phyloP scores from a whole-genome alignment of 1,140 invertebrate species.

The Heliconius himera region DNA sequence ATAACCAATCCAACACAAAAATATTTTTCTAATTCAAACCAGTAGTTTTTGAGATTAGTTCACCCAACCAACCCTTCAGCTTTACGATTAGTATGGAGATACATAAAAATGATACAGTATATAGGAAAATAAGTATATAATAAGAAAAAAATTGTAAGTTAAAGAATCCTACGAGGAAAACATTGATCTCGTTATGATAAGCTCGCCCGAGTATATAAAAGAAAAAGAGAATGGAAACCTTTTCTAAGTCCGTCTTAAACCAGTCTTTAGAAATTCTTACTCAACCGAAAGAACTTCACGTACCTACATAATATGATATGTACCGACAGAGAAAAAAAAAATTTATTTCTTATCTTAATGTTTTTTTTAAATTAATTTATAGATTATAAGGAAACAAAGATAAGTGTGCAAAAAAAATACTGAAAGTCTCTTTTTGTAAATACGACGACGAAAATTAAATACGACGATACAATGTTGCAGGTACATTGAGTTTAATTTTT shows the following conservation, averaged over 20 bases:
- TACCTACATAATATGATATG: neutral
- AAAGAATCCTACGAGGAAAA: constrained; percentile 16
- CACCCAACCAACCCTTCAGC: too few species aligned
- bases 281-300: neutral
- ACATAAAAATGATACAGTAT: too few species aligned
- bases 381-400: too few species aligned
- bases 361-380: too few species aligned
- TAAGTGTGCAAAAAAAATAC: neutral
- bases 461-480: neutral
- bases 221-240: constrained; percentile 8
- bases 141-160: constrained; percentile 6
- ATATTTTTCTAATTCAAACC: too few species aligned
- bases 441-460: too few species aligned
- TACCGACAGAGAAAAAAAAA: neutral
- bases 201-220: constrained; percentile 28
- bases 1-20: neutral
- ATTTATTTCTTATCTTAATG: too few species aligned
- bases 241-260: constrained; percentile 11
- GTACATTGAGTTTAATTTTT: neutral
- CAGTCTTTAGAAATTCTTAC: constrained; percentile 12
- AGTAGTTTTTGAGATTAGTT: too few species aligned
- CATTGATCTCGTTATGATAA: constrained; percentile 31
- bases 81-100: too few species aligned
- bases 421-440: too few species aligned
- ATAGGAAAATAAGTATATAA: neutral